These are phyloP conservation scores for Nycticorax nycticorax DNA, from an alignment of 2,113 vertebrate genomes.

Conservation along the genomic window DNA sequence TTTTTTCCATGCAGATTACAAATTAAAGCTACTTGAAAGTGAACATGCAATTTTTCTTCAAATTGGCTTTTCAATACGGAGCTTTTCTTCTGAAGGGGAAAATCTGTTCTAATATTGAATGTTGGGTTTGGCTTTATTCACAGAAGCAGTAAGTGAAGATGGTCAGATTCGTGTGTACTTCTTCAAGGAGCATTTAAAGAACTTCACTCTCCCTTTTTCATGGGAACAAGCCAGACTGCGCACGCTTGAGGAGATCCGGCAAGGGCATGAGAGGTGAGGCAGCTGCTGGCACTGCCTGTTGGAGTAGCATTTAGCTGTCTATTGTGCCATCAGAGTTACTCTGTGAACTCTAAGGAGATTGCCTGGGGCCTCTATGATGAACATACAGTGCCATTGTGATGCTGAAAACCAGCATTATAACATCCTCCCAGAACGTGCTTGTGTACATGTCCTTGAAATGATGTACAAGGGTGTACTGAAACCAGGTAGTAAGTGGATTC, in stretches of 20 bases:
- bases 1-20: neutral
- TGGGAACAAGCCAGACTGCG: constrained; percentile 82
- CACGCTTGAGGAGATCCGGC: constrained; percentile 77
- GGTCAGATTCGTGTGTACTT: constrained; percentile 90
- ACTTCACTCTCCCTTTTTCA: constrained; percentile 77
- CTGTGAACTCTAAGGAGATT: neutral
- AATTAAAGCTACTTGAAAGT: neutral
- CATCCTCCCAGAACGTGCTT: neutral
- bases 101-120: neutral
- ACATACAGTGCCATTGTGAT: fast-evolving
- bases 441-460: neutral
- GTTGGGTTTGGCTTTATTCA: neutral
- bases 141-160: constrained; percentile 86
- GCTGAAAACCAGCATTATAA: neutral
- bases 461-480: neutral
- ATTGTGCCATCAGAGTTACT: no score
- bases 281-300: neutral
- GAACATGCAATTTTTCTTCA: neutral
- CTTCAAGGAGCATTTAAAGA: constrained; percentile 76
- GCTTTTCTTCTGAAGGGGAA: neutral
- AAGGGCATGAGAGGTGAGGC: constrained; percentile 50
- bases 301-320: neutral
- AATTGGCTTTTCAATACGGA: neutral
- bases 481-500: neutral
- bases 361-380: fast-evolving